Base-by-base conservation (phyloP, 2,888 invertebrate genomes). In the Drosophila picticornis region DNA sequence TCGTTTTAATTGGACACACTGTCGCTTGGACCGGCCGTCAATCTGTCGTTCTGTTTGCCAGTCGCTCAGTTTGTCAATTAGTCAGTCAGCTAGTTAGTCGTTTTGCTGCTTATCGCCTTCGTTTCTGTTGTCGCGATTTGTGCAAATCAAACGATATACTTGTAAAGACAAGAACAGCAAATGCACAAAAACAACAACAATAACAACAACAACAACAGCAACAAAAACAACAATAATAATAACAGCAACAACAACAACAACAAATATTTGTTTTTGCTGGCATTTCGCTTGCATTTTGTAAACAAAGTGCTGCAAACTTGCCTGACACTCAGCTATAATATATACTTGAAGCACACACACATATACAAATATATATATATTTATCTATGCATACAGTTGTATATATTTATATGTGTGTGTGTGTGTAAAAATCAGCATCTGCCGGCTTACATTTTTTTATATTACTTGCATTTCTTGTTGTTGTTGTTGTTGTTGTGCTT, bases 81-180 rank as follows among this genome's bases (percentile, higher is more conserved):
- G 22, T 22, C 11, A 43, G 22, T 43, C 22, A 11, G 10, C 11
- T 6, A 11, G 22, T 43, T 22, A 43, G 43, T 22, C 43, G 43
- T 43, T 22, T 22, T 11, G n/a, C 22, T 22, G 43, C 43, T 43
- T 43, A 43, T 43, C 43, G 22, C 22, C 11, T 22, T 43, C 11
- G 22, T 43, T 43, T 43, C 11, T 43, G 22, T 11, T 43, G 16
- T 72, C 78, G 80, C 84, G 84, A 88, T 88, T 90, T 90, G 80
- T 88, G 87, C 87, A 88, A 87, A 90, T 88, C 80, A 83, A 83
- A 88, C 81, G 80, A 80, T 77, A 77, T 80, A 80, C 81, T 83
- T 83, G 67, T 79, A 75, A 64, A 68, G 59, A 68, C 78, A 77
- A 77, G 59, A 77, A 55, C 65, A 68, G 22, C 55, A 70, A 57